Conservation (phyloP, 2,888 invertebrate species). For the Apamea epomidion region DNA sequence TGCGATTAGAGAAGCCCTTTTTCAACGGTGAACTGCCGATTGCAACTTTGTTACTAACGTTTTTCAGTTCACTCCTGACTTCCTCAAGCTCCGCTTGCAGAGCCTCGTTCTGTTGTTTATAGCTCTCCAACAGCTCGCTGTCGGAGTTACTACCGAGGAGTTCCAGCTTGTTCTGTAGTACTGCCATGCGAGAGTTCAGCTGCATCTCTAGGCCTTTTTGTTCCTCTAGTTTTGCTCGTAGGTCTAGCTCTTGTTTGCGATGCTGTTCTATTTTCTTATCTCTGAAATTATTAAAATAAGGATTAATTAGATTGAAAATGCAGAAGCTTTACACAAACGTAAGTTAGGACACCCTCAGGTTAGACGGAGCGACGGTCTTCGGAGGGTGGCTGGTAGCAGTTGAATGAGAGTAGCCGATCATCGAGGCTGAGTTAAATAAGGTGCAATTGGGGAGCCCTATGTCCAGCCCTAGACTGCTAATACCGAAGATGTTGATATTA, state of each 20-base stretch:
- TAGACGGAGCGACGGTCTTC: neutral
- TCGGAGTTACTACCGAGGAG: conserved; percentile 78
- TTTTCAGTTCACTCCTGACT: conserved; percentile 81
- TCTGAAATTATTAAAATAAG: conserved; percentile 64
- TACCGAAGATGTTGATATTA: too few relatives aligned
- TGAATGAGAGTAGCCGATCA: neutral
- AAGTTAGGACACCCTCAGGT: too few relatives aligned
- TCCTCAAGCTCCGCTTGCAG: conserved; percentile 80
- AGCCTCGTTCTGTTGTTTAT: conserved; percentile 81
- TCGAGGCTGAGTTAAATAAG: neutral
- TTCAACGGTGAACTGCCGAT: neutral
- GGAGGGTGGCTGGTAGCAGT: neutral
- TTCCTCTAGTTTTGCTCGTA: conserved; percentile 82
- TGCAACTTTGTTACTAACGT: conserved; percentile 68
- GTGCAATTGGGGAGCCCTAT: neutral
- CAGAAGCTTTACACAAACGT: neutral
- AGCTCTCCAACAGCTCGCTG: conserved; percentile 79
- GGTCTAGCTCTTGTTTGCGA: conserved; percentile 84
- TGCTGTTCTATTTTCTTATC: conserved; percentile 85
- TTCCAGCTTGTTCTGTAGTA: conserved; percentile 84
- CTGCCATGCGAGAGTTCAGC: conserved; percentile 81
- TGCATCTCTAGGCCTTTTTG: conserved; percentile 85
- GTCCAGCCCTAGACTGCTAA: neutral
- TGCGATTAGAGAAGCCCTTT: too few relatives aligned
- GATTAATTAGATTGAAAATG: neutral